Evolutionary conservation across 2,113 vertebrate species (phyloP).

Genomic region (Caracal caracal): DNA sequence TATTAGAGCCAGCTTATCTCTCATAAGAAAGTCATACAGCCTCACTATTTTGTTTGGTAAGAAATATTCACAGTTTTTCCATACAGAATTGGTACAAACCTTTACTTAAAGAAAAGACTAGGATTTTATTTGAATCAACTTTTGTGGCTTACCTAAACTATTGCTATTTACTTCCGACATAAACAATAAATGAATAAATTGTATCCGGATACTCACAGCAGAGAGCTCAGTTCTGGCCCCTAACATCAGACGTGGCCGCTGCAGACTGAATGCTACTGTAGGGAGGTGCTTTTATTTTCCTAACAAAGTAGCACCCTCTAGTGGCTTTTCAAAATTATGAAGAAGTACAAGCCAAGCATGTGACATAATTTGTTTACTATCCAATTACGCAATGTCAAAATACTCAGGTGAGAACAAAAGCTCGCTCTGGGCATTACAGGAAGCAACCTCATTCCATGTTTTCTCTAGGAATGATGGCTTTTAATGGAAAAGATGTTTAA

Average conservation of each 20-base stretch:
- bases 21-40: slow-evolving; percentile 62
- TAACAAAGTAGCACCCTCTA: slow-evolving; percentile 77
- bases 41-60: slow-evolving; percentile 61
- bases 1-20: slow-evolving; percentile 29
- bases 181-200: slow-evolving; percentile 72
- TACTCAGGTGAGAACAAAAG: slow-evolving; percentile 60
- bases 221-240: slow-evolving; percentile 62
- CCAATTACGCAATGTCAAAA: slow-evolving; percentile 57
- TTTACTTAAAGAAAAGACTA: slow-evolving; percentile 29
- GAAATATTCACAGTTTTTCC: slow-evolving; percentile 62
- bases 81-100: neutral
- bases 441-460: neutral
- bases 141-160: slow-evolving; percentile 57
- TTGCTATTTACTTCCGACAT: slow-evolving; percentile 65
- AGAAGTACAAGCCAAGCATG: neutral
- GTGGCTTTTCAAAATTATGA: slow-evolving; percentile 52
- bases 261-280: slow-evolving; percentile 69
- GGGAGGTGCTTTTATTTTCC: slow-evolving; percentile 70
- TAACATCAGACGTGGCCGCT: slow-evolving; percentile 61
- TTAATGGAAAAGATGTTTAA: slow-evolving; percentile 10
- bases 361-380: slow-evolving; percentile 80
- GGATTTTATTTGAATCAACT: slow-evolving; percentile 62
- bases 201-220: slow-evolving; percentile 69
- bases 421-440: neutral
- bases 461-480: neutral